These are phyloP conservation scores for Arrhamphus sclerolepis DNA, from an alignment of 2,797 vertebrate genomes.

Conservation along the genomic window DNA sequence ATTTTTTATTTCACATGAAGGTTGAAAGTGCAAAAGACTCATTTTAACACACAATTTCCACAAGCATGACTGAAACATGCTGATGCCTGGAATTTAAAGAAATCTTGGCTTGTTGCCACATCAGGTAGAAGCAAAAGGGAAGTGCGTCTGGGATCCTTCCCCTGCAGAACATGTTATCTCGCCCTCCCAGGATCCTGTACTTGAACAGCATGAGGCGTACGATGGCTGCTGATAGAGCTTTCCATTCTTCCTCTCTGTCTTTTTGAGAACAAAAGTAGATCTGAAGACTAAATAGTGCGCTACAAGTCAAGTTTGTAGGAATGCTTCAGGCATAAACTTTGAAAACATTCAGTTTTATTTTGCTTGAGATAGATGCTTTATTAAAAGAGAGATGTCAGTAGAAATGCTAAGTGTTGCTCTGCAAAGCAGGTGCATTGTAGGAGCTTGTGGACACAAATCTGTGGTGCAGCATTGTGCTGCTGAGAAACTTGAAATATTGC, in stretches of 20 bases:
- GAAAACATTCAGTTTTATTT: slow-evolving; percentile 21
- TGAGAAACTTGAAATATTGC: slow-evolving; percentile 40
- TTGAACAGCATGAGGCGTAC: slow-evolving; percentile 50
- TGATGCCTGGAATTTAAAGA: slow-evolving; percentile 5
- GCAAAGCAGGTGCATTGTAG: slow-evolving; percentile 13
- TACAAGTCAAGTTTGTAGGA: slow-evolving; percentile 41
- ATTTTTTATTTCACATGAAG: background rate
- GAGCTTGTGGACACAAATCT: background rate
- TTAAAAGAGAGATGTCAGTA: background rate
- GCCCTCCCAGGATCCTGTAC: slow-evolving; percentile 75
- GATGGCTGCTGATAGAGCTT: slow-evolving; percentile 58
- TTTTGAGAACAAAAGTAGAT: slow-evolving; percentile 21
- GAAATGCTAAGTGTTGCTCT: background rate
- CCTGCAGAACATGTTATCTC: slow-evolving; percentile 54
- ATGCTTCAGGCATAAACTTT: slow-evolving; percentile 27
- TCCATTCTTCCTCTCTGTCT: slow-evolving; percentile 3
- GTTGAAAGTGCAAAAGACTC: background rate
- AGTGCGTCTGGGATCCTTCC: slow-evolving; percentile 59
- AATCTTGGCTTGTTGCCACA: slow-evolving; percentile 29
- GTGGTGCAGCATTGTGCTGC: slow-evolving; percentile 3
- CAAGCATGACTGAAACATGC: background rate
- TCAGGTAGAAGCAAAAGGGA: slow-evolving; percentile 71
- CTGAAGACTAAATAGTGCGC: slow-evolving; percentile 35
- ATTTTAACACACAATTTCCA: too few species aligned
- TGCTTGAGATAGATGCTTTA: background rate